Evolutionary conservation across 2,888 invertebrate species (phyloP).

Genomic region (Megamerina dolium): DNA sequence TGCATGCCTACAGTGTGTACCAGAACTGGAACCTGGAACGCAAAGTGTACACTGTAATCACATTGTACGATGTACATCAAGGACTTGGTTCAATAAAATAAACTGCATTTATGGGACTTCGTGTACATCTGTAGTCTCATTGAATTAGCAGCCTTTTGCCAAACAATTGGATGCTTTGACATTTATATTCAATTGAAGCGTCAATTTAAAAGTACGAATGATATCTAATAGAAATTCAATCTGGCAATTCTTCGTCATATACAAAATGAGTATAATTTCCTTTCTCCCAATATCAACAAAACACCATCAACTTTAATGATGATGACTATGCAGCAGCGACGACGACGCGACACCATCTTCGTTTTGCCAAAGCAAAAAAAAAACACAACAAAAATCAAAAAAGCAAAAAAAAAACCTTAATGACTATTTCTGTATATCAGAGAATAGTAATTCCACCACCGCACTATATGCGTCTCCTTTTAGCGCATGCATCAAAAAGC

Average conservation of each 20-base stretch:
- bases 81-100: too few species aligned
- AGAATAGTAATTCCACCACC: background rate
- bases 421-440: slow-evolving; percentile 14
- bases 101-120: too few species aligned
- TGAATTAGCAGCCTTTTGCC: too few species aligned
- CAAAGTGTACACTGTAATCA: too few species aligned
- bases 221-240: too few species aligned
- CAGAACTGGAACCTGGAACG: too few species aligned
- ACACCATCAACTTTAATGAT: slow-evolving; percentile 24
- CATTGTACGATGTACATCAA: too few species aligned
- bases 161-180: too few species aligned
- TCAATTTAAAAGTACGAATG: too few species aligned
- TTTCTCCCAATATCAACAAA: slow-evolving; percentile 12
- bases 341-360: slow-evolving; percentile 6
- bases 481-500: background rate
- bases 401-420: slow-evolving; percentile 12
- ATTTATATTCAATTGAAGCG: too few species aligned
- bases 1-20: too few species aligned
- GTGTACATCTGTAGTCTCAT: too few species aligned
- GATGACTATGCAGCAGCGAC: slow-evolving; percentile 16
- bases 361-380: background rate
- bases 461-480: background rate
- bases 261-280: slow-evolving; percentile 20
- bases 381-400: slow-evolving; percentile 5
- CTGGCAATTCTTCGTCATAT: slow-evolving; percentile 13